These are phyloP conservation scores for Athalia rosae DNA, from an alignment of 2,888 invertebrate genomes.

Conservation along the genomic window DNA sequence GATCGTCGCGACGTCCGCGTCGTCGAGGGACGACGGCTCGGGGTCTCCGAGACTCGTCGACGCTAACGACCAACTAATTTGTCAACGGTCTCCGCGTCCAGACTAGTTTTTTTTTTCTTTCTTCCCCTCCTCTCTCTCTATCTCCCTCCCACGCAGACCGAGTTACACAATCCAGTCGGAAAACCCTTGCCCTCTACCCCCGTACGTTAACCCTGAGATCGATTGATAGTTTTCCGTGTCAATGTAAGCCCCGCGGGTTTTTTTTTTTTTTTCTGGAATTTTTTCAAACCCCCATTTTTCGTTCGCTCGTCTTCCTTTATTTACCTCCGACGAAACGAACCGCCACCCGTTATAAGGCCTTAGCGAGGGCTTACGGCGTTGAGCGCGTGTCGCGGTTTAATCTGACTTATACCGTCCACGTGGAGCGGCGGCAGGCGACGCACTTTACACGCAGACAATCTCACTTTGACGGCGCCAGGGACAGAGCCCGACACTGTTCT, in stretches of 20 bases:
- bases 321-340: background rate
- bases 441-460: background rate
- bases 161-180: conserved; percentile 14
- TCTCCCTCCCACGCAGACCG: background rate
- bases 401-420: conserved; percentile 8
- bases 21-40: background rate
- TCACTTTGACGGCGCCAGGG: conserved; percentile 48
- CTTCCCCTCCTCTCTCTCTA: too few species aligned
- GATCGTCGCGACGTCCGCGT: conserved; percentile 5
- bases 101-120: background rate
- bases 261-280: background rate
- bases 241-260: conserved; percentile 33
- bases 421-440: background rate
- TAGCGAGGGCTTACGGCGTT: background rate
- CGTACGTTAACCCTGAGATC: conserved; percentile 12
- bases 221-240: conserved; percentile 36
- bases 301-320: background rate
- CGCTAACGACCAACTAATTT: conserved; percentile 41
- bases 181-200: background rate
- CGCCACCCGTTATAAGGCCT: conserved; percentile 5
- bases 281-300: background rate
- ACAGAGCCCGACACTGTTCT: conserved; percentile 60
- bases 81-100: conserved; percentile 34
- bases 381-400: conserved; percentile 31
- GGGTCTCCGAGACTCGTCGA: conserved; percentile 25